These are phyloP conservation scores for Kradibia gibbosae DNA, from an alignment of 1,140 invertebrate genomes.

Conservation along the genomic window DNA sequence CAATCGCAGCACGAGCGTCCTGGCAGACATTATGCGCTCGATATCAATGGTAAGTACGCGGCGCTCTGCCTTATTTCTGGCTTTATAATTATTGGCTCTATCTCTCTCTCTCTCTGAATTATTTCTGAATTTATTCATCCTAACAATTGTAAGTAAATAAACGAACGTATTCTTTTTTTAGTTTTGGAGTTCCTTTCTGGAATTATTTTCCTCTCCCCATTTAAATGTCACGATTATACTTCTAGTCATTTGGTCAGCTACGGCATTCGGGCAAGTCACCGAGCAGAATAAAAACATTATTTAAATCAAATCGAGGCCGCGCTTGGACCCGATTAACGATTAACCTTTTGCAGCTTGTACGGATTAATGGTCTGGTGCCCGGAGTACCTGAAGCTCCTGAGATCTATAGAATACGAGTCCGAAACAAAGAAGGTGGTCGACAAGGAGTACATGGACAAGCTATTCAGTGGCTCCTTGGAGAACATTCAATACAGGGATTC, in stretches of 20 bases:
- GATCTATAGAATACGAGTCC: constrained; percentile 67
- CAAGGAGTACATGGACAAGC: constrained; percentile 55
- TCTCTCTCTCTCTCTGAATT: no score
- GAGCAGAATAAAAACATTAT: background rate
- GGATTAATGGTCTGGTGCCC: constrained; percentile 68
- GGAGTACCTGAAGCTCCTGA: constrained; percentile 66
- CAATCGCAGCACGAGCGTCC: constrained; percentile 67
- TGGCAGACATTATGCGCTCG: constrained; percentile 70
- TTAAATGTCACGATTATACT: constrained; percentile 68
- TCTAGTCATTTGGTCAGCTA: constrained; percentile 63
- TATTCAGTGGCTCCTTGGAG: constrained; percentile 70
- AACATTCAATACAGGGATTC: constrained; percentile 70
- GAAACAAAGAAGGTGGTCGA: constrained; percentile 58
- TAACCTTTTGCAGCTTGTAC: constrained; percentile 61
- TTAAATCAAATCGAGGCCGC: background rate
- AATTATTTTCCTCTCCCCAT: constrained; percentile 73
- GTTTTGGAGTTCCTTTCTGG: constrained; percentile 76
- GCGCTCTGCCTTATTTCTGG: no score
- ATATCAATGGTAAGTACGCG: constrained; percentile 67
- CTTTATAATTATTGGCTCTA: no score
- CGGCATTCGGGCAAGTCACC: constrained; percentile 64
- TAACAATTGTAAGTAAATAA: background rate
- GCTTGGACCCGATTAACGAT: constrained; percentile 29
- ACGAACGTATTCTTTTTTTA: constrained; percentile 57
- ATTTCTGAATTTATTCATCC: background rate